A percentile compares a stretch with the other conserved stretches of the same genome.
phyloP scores from a whole-genome alignment of 2,113 vertebrate species.

The Seriola dumerili region DNA sequence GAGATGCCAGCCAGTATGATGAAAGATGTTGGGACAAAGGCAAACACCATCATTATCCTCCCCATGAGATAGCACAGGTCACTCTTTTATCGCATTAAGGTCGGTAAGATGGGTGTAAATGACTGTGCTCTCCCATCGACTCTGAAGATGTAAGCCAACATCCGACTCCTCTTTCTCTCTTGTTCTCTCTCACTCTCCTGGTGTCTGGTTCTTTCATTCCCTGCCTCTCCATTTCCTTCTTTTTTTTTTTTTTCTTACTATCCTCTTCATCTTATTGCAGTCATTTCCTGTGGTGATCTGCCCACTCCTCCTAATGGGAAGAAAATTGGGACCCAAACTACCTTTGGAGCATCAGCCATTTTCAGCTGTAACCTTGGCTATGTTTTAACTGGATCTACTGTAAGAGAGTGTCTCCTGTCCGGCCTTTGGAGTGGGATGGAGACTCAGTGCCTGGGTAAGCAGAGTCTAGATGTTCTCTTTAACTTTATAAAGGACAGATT shows the following conservation, averaged over 20 bases:
- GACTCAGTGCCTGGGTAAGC: slow-evolving; percentile 93
- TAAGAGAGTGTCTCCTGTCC: slow-evolving; percentile 94
- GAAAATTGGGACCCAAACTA: slow-evolving; percentile 96
- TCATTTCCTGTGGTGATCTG: slow-evolving; percentile 96
- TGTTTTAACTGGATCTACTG: slow-evolving; percentile 92
- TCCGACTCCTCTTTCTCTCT: slow-evolving; percentile 54
- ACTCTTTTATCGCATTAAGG: slow-evolving; percentile 69
- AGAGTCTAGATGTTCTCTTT: slow-evolving; percentile 49
- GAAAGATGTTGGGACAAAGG: slow-evolving; percentile 66
- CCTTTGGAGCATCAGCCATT: slow-evolving; percentile 95
- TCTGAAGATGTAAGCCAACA: slow-evolving; percentile 69
- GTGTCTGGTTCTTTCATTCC: slow-evolving; percentile 16
- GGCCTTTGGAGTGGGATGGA: slow-evolving; percentile 96
- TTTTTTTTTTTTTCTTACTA: background rate
- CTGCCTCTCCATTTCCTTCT: slow-evolving; percentile 3
- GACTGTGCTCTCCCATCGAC: slow-evolving; percentile 73
- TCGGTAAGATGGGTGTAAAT: slow-evolving; percentile 68
- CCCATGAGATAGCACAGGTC: slow-evolving; percentile 61
- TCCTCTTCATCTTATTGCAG: slow-evolving; percentile 80
- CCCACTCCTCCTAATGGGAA: slow-evolving; percentile 94
- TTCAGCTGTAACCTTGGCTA: slow-evolving; percentile 94
- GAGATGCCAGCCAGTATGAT: slow-evolving; percentile 49
- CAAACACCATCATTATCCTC: slow-evolving; percentile 70
- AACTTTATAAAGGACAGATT: slow-evolving; percentile 12
- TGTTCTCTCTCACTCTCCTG: slow-evolving; percentile 16